phyloP scores from a whole-genome alignment of 2,113 vertebrate genomes.

The Bos taurus region DNA sequence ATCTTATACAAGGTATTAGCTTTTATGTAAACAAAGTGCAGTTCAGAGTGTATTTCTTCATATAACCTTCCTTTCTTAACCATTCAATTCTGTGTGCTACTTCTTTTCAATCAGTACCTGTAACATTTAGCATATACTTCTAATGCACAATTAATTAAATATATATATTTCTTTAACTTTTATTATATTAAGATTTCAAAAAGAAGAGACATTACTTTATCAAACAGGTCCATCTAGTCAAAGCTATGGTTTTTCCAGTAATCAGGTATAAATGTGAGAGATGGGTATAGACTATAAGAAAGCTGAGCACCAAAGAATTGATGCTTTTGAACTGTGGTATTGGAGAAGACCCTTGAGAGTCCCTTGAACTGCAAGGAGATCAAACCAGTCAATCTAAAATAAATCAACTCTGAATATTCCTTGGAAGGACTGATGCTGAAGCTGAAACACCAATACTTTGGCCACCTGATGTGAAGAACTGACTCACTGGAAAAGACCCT shows the following conservation, averaged over 20 bases:
- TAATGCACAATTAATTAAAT: not conserved
- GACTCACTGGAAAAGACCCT: not conserved
- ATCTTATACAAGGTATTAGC: rapidly evolving
- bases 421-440: not conserved
- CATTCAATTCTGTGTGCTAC: not conserved
- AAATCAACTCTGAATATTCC: not conserved
- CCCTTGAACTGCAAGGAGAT: not conserved
- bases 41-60: not conserved
- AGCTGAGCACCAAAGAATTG: not conserved
- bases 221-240: not conserved
- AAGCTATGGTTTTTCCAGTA: not conserved
- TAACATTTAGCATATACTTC: not conserved
- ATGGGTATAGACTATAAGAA: not conserved
- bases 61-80: not conserved
- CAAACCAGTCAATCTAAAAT: not conserved
- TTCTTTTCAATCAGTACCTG: not conserved
- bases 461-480: not conserved
- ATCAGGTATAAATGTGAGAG: not conserved
- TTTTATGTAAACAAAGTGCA: not conserved
- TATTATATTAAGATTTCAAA: not conserved
- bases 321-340: not conserved
- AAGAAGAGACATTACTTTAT: not conserved
- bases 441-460: not conserved
- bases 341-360: not conserved
- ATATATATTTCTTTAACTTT: not conserved